A percentile compares a stretch with the other conserved stretches of the same genome.
Evolutionary conservation across 2,888 invertebrate species (phyloP).

Genomic region (Melitaea athalia): DNA sequence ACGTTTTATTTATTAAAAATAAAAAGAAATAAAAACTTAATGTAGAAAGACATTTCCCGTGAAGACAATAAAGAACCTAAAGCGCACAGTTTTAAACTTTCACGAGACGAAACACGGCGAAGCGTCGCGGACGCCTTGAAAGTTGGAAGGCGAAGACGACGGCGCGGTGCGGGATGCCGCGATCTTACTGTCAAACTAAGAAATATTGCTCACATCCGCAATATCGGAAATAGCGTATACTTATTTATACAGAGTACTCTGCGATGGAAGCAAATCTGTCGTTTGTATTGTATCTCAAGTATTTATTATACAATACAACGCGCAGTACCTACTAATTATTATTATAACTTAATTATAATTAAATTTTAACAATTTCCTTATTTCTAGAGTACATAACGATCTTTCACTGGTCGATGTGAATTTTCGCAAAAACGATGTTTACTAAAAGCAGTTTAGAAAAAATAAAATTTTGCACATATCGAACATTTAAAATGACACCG

Average conservation of each 20-base stretch:
- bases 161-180: conserved; percentile 53
- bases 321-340: not conserved
- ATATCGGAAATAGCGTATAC: conserved; percentile 16
- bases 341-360: no score
- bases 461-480: no score
- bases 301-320: not conserved
- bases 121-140: conserved; percentile 60
- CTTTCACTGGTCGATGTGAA: no score
- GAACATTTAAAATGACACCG: no score
- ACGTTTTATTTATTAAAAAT: not conserved
- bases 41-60: conserved; percentile 60
- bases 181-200: conserved; percentile 73
- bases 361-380: no score
- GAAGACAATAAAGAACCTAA: conserved; percentile 77
- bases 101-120: conserved; percentile 63
- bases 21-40: conserved; percentile 52
- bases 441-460: no score
- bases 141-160: conserved; percentile 69
- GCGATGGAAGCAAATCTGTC: not conserved
- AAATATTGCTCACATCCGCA: conserved; percentile 61
- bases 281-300: conserved; percentile 43
- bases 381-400: no score
- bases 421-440: no score
- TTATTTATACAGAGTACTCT: conserved; percentile 3
- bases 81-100: conserved; percentile 76